phyloP scores from a whole-genome alignment of 2,888 invertebrate genomes.

The Mythimna vitellina region DNA sequence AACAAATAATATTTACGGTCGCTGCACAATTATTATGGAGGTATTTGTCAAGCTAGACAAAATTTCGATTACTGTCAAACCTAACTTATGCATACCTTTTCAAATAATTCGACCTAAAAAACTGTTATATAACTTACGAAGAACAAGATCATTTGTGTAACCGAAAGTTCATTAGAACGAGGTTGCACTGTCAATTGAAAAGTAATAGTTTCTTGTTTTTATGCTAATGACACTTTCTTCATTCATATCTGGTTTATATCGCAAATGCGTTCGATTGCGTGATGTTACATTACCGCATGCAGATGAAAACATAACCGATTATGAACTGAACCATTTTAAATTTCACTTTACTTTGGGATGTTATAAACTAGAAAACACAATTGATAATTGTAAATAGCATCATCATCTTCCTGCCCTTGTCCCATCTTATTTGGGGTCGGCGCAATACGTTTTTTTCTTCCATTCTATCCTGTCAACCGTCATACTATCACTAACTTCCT shows the following conservation, averaged over 20 bases:
- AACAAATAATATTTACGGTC: slow-evolving; percentile 9
- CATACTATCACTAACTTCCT: too few relatives aligned
- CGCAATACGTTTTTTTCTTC: too few relatives aligned
- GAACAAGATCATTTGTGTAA: slow-evolving; percentile 78
- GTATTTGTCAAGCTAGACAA: slow-evolving; percentile 1
- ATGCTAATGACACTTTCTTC: slow-evolving; percentile 56
- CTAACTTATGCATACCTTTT: slow-evolving; percentile 26
- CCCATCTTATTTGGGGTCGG: too few relatives aligned
- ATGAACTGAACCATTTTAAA: slow-evolving; percentile 43
- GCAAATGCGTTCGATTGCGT: slow-evolving; percentile 58
- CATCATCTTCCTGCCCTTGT: too few relatives aligned
- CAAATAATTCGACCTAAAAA: slow-evolving; percentile 73
- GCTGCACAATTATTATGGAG: slow-evolving; percentile 1
- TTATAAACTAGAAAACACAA: slow-evolving; percentile 12
- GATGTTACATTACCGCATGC: slow-evolving; percentile 60
- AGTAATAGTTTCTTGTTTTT: slow-evolving; percentile 58
- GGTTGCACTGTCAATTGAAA: slow-evolving; percentile 63
- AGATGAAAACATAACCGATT: slow-evolving; percentile 49
- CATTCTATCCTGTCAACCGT: too few relatives aligned
- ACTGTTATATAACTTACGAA: slow-evolving; percentile 76
- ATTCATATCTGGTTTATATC: slow-evolving; percentile 51
- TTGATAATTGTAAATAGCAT: background rate
- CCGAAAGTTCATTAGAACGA: slow-evolving; percentile 68
- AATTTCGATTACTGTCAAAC: slow-evolving; percentile 1
- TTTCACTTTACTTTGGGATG: slow-evolving; percentile 30